Evolutionary conservation across 1,140 invertebrate species (phyloP).

Genomic region (Scaptomyza graminum): DNA sequence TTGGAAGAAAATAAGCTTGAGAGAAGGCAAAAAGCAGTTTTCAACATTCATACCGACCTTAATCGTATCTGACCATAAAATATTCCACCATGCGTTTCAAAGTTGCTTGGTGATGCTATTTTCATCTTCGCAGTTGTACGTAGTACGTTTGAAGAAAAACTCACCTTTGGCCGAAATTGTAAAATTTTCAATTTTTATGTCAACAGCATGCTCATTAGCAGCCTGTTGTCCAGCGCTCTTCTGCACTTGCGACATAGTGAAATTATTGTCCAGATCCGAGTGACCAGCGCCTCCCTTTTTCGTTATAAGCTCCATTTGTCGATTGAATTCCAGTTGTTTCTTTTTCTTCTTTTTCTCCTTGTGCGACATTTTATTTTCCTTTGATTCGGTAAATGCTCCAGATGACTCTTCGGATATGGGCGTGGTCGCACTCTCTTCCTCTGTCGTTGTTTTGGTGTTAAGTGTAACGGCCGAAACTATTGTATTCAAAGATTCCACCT

Average conservation of each 20-base stretch:
- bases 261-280: slow-evolving; percentile 95
- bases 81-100: no score
- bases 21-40: no score
- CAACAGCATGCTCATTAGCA: slow-evolving; percentile 96
- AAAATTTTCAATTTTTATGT: slow-evolving; percentile 99
- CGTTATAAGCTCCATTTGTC: slow-evolving; percentile 94
- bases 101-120: no score
- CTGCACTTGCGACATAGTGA: slow-evolving; percentile 97
- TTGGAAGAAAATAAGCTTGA: no score
- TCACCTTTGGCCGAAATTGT: slow-evolving; percentile 98
- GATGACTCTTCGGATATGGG: slow-evolving; percentile 46
- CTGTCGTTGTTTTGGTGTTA: slow-evolving; percentile 4
- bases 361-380: slow-evolving; percentile 93
- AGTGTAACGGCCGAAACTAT: slow-evolving; percentile 11
- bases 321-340: slow-evolving; percentile 96
- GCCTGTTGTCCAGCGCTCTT: slow-evolving; percentile 92
- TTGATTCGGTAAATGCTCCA: slow-evolving; percentile 39
- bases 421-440: slow-evolving; percentile 28
- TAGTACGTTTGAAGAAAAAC: slow-evolving; percentile 12
- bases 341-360: slow-evolving; percentile 98
- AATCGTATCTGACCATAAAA: no score
- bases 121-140: no score
- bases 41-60: no score
- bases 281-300: slow-evolving; percentile 95
- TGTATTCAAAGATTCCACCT: slow-evolving; percentile 5